Conservation (phyloP, 2,888 invertebrate genomes). For the Alsophila aescularia region DNA sequence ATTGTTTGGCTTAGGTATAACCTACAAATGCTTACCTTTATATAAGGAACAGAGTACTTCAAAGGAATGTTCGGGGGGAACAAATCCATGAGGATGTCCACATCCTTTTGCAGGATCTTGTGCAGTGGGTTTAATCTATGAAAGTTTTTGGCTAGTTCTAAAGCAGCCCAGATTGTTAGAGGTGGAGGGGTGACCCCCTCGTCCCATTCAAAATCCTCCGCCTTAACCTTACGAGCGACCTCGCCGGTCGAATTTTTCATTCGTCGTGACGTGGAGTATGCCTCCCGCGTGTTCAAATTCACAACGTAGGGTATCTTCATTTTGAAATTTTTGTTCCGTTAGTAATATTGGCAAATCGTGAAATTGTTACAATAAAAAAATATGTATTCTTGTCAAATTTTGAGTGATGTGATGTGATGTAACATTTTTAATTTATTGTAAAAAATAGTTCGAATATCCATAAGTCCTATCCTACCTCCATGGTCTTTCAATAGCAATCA, state of each 20-base stretch:
- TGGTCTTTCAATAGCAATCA: background rate
- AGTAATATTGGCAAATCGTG: background rate
- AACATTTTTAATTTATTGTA: background rate
- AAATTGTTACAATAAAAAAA: background rate
- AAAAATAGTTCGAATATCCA: background rate
- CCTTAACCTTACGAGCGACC: constrained; percentile 58
- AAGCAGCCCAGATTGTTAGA: constrained; percentile 63
- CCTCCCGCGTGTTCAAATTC: constrained; percentile 57
- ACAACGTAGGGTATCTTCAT: constrained; percentile 79
- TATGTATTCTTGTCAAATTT: constrained; percentile 21
- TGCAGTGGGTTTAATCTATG: constrained; percentile 80
- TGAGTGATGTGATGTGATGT: constrained; percentile 10
- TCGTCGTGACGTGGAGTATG: constrained; percentile 58
- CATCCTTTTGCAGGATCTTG: constrained; percentile 82
- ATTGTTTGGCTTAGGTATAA: too few species aligned
- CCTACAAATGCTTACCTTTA: constrained; percentile 63
- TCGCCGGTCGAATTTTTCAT: constrained; percentile 62
- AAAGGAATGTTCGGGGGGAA: constrained; percentile 85
- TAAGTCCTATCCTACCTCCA: background rate
- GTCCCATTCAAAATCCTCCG: constrained; percentile 79
- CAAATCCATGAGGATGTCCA: constrained; percentile 85
- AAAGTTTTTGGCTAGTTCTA: constrained; percentile 69
- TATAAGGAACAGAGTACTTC: constrained; percentile 79
- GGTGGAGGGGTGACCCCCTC: constrained; percentile 69
- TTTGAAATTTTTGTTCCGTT: constrained; percentile 21